These are phyloP conservation scores for Pararge aegeria DNA, from an alignment of 1,140 invertebrate genomes.

Conservation along the genomic window DNA sequence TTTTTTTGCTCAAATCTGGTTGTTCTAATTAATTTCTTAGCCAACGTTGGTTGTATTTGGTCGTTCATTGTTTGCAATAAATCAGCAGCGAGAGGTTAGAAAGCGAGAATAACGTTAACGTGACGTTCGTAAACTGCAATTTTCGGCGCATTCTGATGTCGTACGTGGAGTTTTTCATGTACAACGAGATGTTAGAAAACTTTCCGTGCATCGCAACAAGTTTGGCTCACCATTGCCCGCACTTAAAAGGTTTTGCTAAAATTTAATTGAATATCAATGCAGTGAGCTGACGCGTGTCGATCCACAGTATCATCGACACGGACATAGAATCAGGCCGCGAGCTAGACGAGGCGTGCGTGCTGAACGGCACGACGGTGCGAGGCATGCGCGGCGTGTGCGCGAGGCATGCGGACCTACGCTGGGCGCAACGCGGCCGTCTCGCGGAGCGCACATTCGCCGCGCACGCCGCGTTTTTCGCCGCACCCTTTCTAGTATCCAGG, in stretches of 20 bases:
- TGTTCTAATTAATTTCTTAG: too few species aligned
- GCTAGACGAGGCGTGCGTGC: constrained; percentile 40
- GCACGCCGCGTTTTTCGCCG: constrained; percentile 41
- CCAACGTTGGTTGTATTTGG: too few species aligned
- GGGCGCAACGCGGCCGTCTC: constrained; percentile 19
- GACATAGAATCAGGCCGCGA: constrained; percentile 56
- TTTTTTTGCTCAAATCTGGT: too few species aligned
- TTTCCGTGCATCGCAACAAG: too few species aligned
- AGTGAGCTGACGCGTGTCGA: background rate
- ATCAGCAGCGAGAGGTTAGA: constrained; percentile 64
- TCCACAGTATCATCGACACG: constrained; percentile 59
- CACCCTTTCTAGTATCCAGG: constrained; percentile 22
- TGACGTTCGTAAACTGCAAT: constrained; percentile 70
- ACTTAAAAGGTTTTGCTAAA: too few species aligned
- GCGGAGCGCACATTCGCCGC: constrained; percentile 37
- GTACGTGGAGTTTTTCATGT: constrained; percentile 72
- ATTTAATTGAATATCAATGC: too few species aligned
- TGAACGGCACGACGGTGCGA: constrained; percentile 40
- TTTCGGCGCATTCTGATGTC: constrained; percentile 67
- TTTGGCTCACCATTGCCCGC: too few species aligned
- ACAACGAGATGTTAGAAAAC: too few species aligned
- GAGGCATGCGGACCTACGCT: constrained; percentile 47
- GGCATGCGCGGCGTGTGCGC: constrained; percentile 49
- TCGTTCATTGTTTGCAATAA: too few species aligned
- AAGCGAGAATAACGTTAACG: constrained; percentile 66